These are phyloP conservation scores for Threskiornis aethiopicus DNA, from an alignment of 2,797 vertebrate genomes.

Conservation along the genomic window DNA sequence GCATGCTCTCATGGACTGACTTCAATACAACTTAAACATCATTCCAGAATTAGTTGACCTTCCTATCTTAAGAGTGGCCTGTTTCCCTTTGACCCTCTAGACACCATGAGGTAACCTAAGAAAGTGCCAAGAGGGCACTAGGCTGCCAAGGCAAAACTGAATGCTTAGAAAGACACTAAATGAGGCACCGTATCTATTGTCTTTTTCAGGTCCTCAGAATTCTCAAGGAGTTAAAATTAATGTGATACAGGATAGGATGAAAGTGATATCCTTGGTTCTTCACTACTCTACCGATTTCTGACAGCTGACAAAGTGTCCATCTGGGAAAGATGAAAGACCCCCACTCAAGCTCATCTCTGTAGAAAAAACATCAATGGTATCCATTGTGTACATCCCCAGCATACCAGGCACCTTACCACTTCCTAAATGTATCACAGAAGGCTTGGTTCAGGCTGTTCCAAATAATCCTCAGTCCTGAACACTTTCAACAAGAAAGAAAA, in stretches of 20 bases:
- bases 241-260: neutral
- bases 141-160: neutral
- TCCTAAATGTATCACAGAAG: neutral
- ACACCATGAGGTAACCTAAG: neutral
- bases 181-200: neutral
- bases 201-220: neutral
- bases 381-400: neutral
- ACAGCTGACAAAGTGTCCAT: neutral
- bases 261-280: neutral
- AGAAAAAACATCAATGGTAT: neutral
- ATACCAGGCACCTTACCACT: neutral
- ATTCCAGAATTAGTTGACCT: constrained; percentile 2
- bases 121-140: neutral
- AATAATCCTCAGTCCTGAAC: neutral
- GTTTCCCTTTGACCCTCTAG: neutral
- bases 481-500: neutral
- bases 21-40: neutral
- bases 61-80: neutral
- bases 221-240: neutral
- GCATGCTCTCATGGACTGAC: neutral
- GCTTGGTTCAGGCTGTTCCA: neutral
- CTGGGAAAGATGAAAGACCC: neutral
- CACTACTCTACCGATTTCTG: neutral
- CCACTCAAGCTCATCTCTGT: neutral
- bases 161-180: neutral